Evolutionary conservation across 2,888 invertebrate genomes (phyloP).

Genomic region (Brachynemurus nebulosus): DNA sequence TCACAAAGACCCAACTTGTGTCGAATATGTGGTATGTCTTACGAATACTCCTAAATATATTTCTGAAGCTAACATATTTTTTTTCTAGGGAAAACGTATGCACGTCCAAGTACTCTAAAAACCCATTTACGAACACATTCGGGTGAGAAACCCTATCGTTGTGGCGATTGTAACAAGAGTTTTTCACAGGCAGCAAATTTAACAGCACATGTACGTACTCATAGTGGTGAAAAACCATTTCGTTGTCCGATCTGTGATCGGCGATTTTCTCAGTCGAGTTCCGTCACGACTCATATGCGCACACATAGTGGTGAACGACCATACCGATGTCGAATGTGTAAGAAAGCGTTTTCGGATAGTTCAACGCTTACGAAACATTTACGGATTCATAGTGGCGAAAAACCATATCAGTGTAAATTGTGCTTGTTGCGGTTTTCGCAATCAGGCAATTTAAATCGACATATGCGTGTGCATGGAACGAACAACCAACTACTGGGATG

Average conservation of each 20-base stretch:
- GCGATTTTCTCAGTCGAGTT: slow-evolving; percentile 82
- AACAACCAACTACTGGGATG: no score
- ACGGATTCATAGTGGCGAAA: slow-evolving; percentile 82
- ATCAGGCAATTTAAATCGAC: slow-evolving; percentile 95
- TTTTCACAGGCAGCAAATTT: slow-evolving; percentile 98
- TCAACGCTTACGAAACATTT: slow-evolving; percentile 96
- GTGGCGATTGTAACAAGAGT: slow-evolving; percentile 89
- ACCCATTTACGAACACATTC: slow-evolving; percentile 94
- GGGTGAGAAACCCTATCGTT: slow-evolving; percentile 85
- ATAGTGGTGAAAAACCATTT: slow-evolving; percentile 97
- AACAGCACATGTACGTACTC: slow-evolving; percentile 91
- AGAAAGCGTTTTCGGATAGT: slow-evolving; percentile 97
- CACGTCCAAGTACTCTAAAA: slow-evolving; percentile 90
- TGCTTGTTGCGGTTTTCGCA: slow-evolving; percentile 94
- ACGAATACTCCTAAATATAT: neutral
- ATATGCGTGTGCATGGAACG: slow-evolving; percentile 92
- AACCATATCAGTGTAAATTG: slow-evolving; percentile 95
- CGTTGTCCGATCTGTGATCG: slow-evolving; percentile 94
- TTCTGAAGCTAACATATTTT: neutral
- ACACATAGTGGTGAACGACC: slow-evolving; percentile 99
- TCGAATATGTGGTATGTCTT: slow-evolving; percentile 63
- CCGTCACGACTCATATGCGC: slow-evolving; percentile 97
- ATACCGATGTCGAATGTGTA: slow-evolving; percentile 85
- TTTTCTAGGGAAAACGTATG: slow-evolving; percentile 65
- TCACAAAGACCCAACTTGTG: slow-evolving; percentile 78